Base-by-base conservation (phyloP, 92 coral and sea anemone species). In the Micromussa lordhowensis region DNA sequence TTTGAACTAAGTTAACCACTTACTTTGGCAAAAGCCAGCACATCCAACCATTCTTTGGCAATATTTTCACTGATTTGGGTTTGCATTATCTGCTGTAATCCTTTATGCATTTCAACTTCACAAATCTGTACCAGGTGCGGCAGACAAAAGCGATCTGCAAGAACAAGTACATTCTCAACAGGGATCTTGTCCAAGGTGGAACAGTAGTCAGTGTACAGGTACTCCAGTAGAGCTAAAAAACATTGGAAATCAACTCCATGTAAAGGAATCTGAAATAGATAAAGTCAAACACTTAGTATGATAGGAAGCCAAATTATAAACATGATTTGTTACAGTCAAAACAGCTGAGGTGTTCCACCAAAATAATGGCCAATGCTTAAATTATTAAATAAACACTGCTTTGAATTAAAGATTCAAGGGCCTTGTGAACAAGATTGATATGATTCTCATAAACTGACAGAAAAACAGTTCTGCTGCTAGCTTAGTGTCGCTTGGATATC, bases 141-240 rank as follows among this genome's bases (percentile, higher is more conserved):
- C 18, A 93, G 79, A 28, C 87, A 75, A 53, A 93, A 70, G 38
- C 82, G 69, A 77, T 93, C 95, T 44, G 95, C 93, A 51, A 86
- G 83, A 61, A 90, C 90, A 54, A 93, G 88, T 2, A 93, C 79
- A 34, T 72, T 36, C 72, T 85, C 73, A 21, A 53, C 57, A 12
- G 89, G 79, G 26, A 79, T 73, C 35, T 24, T 81, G 53, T 83
- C 81, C 48, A 93, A 81, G 10, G 73, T 30, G 66, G 76, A 17
- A 16, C 91, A 93, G 35, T 28, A 17, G 57, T 93, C 95, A 2
- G 95, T 86, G 91, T 93, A 93, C 17, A 93, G 81, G 59, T 86
- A 93, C 58, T 90, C 91, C 68, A 93, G 51, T 74, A 93, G 77
- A 3, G 85, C 87, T 73, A 91, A 70, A 68, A 93, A 93, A 83